Conservation (phyloP, 2,888 invertebrate species). For the Pristionchus arcanus region DNA sequence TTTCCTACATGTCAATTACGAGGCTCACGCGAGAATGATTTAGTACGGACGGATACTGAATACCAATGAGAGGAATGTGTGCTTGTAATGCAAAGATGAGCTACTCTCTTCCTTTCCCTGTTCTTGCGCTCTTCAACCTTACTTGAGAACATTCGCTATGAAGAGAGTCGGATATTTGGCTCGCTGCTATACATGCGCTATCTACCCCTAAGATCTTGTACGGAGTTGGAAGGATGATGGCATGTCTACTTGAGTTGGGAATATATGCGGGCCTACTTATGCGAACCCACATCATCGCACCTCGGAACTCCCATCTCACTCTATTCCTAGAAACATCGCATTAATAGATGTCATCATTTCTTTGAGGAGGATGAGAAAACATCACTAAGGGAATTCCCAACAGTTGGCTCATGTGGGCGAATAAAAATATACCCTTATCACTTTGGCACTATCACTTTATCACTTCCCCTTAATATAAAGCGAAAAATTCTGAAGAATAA, state of each 20-base stretch:
- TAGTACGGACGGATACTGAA: constrained; percentile 5
- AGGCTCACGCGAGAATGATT: constrained; percentile 28
- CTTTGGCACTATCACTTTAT: too few species aligned
- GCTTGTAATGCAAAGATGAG: not conserved
- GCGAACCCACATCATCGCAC: constrained; percentile 45
- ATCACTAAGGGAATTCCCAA: too few species aligned
- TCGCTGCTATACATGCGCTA: not conserved
- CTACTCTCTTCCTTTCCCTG: not conserved
- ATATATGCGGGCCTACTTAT: not conserved
- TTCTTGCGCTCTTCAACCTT: not conserved
- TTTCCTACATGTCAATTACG: constrained; percentile 6
- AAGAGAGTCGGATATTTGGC: not conserved
- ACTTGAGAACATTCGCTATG: not conserved
- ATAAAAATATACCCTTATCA: too few species aligned
- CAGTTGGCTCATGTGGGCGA: too few species aligned
- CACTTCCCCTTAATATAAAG: too few species aligned
- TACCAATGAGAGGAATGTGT: constrained; percentile 24
- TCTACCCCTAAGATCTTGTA: not conserved
- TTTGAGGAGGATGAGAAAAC: not conserved
- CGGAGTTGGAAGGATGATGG: not conserved
- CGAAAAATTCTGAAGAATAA: too few species aligned
- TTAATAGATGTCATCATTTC: not conserved
- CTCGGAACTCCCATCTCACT: not conserved
- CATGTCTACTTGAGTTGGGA: not conserved
- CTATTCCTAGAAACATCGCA: not conserved